Conservation (phyloP, 2,797 vertebrate species). For the Halcyon chelicuti region DNA sequence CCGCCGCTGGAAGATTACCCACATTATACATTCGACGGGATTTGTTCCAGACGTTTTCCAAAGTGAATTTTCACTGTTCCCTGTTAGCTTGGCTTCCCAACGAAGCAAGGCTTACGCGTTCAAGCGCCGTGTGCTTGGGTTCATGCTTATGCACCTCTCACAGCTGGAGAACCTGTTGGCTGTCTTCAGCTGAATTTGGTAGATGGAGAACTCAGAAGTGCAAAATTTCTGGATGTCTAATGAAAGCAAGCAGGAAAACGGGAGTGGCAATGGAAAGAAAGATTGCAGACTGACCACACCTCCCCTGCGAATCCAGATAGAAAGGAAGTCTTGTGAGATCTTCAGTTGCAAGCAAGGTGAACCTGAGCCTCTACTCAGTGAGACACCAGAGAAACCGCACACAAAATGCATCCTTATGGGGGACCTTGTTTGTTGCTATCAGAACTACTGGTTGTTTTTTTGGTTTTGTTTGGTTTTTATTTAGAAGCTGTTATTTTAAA, state of each 20-base stretch:
- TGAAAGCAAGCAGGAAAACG: background rate
- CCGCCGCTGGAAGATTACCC: background rate
- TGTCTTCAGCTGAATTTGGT: background rate
- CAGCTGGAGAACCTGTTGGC: background rate
- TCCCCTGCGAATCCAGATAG: background rate
- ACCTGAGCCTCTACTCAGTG: background rate
- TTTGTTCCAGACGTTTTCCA: background rate
- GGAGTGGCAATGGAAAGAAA: background rate
- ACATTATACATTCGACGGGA: background rate
- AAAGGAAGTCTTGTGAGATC: background rate
- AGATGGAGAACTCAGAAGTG: background rate
- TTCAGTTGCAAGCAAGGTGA: background rate
- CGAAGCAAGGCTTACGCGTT: accelerated
- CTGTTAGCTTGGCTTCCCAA: background rate
- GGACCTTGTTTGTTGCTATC: background rate
- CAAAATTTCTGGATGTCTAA: background rate
- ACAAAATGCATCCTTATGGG: background rate
- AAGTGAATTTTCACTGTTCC: background rate
- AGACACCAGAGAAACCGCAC: background rate
- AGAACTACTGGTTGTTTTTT: background rate
- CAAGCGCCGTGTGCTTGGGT: accelerated
- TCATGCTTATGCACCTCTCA: background rate
- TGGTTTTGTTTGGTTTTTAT: background rate
- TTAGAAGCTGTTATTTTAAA: background rate
- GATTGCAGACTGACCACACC: background rate